phyloP scores from a whole-genome alignment of 2,888 invertebrate species.

The Himalopsyche japonica region DNA sequence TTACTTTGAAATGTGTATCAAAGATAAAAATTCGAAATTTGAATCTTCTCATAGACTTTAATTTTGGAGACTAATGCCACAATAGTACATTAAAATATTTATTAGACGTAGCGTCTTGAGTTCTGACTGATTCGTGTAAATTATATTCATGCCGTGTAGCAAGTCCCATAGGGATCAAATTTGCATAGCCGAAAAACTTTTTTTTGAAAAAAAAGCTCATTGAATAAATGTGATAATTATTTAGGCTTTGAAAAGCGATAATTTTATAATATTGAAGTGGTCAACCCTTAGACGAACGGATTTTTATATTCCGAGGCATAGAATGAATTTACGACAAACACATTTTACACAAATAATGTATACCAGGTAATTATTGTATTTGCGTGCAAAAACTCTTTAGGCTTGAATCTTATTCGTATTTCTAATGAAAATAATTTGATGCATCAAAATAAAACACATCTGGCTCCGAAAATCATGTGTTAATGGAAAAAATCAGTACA shows the following conservation, averaged over 20 bases:
- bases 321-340: not conserved
- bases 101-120: not conserved
- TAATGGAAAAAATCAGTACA: too few species aligned
- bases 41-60: not conserved
- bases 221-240: slow-evolving; percentile 30
- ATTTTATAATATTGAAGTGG: not conserved
- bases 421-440: too few species aligned
- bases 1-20: too few species aligned
- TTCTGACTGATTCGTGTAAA: not conserved
- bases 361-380: too few species aligned
- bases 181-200: not conserved
- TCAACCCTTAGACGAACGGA: not conserved
- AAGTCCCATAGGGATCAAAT: not conserved
- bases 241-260: slow-evolving; percentile 31
- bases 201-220: slow-evolving; percentile 8
- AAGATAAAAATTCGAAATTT: not conserved
- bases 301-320: not conserved
- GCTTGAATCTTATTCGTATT: too few species aligned
- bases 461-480: too few species aligned
- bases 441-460: too few species aligned
- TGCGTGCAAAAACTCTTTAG: too few species aligned
- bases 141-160: not conserved
- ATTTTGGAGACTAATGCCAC: not conserved
- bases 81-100: not conserved
- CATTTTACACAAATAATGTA: too few species aligned